Conservation (phyloP, 1,140 invertebrate species). For the Eufriesea mexicana region DNA sequence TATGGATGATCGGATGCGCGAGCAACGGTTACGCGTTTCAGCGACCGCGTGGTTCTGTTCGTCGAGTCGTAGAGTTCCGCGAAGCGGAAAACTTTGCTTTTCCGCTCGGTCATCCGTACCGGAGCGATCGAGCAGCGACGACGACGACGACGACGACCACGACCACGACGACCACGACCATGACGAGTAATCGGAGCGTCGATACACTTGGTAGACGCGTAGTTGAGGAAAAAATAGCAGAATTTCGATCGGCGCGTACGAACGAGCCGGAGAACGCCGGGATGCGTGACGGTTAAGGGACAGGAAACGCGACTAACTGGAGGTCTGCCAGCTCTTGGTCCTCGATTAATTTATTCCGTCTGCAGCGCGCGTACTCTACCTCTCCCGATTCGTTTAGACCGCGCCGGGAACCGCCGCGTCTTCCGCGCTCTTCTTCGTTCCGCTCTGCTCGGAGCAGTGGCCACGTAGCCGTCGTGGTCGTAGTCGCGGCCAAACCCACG, state of each 20-base stretch:
- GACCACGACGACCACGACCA: not conserved
- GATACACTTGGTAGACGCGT: too few species aligned
- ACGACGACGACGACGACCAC: too few species aligned
- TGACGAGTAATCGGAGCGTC: not conserved
- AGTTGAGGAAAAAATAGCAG: too few species aligned
- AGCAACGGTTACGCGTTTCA: not conserved
- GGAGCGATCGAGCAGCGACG: not conserved
- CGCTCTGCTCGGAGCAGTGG: too few species aligned
- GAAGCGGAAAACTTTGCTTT: not conserved
- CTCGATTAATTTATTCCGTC: slow-evolving; percentile 64
- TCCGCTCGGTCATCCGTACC: slow-evolving; percentile 21
- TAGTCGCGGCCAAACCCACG: slow-evolving; percentile 3
- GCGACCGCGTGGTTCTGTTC: slow-evolving; percentile 9
- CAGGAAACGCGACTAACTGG: slow-evolving; percentile 48
- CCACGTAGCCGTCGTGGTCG: too few species aligned
- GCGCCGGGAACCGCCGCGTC: not conserved
- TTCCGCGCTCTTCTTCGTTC: not conserved
- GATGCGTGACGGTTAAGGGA: not conserved
- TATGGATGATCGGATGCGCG: not conserved
- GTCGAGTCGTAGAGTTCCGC: not conserved
- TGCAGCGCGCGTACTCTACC: slow-evolving; percentile 23
- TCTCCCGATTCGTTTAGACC: not conserved
- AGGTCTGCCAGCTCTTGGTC: slow-evolving; percentile 50
- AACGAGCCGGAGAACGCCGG: not conserved
- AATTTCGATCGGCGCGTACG: too few species aligned